A percentile compares a stretch with the other conserved stretches of the same genome.
Evolutionary conservation across 92 coral and sea anemone genomes (phyloP).

Genomic region (Bergia puertoricense): DNA sequence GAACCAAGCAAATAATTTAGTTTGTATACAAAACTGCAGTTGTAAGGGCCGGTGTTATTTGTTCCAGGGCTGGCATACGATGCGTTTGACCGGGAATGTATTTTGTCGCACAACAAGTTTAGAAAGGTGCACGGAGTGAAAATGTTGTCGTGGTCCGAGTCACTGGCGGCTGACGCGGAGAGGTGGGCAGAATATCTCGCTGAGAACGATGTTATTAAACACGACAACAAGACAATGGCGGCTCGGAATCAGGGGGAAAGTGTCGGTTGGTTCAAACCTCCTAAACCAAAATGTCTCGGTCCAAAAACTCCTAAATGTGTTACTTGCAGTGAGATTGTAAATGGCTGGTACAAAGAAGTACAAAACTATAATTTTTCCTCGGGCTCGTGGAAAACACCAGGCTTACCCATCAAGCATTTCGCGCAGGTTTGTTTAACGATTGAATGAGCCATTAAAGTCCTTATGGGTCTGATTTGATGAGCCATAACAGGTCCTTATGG

Average conservation of each 20-base stretch:
- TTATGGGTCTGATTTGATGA: not conserved
- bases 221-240: constrained; percentile 60
- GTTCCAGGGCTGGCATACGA: constrained; percentile 40
- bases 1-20: too few species aligned
- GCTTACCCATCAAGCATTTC: constrained; percentile 72
- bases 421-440: constrained; percentile 67
- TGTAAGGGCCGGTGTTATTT: not conserved
- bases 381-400: constrained; percentile 57
- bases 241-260: constrained; percentile 77
- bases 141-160: constrained; percentile 77
- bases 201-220: constrained; percentile 61
- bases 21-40: not conserved
- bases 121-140: constrained; percentile 73
- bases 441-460: not conserved
- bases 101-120: constrained; percentile 71
- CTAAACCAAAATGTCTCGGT: constrained; percentile 70
- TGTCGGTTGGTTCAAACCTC: constrained; percentile 78
- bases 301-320: constrained; percentile 64
- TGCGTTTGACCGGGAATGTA: constrained; percentile 72
- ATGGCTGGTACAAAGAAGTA: constrained; percentile 85
- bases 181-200: constrained; percentile 91
- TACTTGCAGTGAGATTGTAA: constrained; percentile 74
- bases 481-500: not conserved
- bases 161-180: constrained; percentile 78
- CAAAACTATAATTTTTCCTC: constrained; percentile 64